A percentile compares a stretch with the other conserved stretches of the same genome.
phyloP scores from a whole-genome alignment of 2,113 vertebrate species.

The Loxodonta africana region DNA sequence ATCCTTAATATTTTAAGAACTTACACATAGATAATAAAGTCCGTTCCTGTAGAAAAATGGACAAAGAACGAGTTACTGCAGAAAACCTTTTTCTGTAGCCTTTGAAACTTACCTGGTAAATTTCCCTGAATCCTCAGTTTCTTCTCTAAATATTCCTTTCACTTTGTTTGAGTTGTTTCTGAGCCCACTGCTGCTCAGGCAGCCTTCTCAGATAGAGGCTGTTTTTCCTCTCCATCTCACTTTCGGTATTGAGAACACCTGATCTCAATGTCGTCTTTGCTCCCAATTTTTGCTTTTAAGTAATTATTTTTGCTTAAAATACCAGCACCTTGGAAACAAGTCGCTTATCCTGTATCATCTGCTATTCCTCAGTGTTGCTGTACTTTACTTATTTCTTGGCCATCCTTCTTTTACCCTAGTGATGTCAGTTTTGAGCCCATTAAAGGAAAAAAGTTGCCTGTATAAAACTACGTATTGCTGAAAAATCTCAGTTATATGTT shows the following conservation, averaged over 20 bases:
- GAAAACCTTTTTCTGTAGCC: neutral
- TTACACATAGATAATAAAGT: neutral
- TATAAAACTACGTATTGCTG: neutral
- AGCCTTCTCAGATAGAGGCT: neutral
- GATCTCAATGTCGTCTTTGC: neutral
- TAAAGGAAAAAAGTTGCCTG: neutral
- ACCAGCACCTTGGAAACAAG: neutral
- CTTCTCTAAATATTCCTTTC: neutral
- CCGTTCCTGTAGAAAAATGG: neutral
- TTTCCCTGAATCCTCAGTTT: fast-evolving
- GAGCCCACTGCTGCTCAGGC: neutral
- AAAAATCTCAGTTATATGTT: neutral
- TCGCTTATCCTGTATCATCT: fast-evolving
- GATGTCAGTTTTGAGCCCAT: neutral
- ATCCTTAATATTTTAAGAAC: neutral
- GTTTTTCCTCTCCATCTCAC: neutral
- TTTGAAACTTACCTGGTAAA: neutral
- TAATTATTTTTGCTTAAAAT: neutral
- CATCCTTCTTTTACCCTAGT: neutral
- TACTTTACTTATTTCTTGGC: neutral
- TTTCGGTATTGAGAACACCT: neutral
- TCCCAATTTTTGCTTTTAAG: neutral
- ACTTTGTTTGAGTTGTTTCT: neutral
- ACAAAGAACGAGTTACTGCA: neutral
- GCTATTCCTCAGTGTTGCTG: neutral